Evolutionary conservation across 2,888 invertebrate genomes (phyloP).

Genomic region (Congeria kusceri): DNA sequence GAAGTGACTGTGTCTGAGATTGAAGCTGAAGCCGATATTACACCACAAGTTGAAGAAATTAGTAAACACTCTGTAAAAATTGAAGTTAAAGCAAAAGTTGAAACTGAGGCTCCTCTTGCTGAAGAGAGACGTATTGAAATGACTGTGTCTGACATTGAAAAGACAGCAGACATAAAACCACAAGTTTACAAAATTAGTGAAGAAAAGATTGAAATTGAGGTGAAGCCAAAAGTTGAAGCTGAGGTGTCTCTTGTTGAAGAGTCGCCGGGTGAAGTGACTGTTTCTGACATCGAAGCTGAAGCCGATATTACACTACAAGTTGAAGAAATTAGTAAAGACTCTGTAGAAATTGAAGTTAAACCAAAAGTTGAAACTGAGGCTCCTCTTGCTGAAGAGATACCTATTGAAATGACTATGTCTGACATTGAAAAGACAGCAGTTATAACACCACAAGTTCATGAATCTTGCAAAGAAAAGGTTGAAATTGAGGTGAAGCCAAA

Average conservation of each 20-base stretch:
- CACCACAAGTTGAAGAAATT: no score
- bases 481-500: conserved; percentile 10
- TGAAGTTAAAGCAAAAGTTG: conserved; percentile 2
- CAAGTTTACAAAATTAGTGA: conserved; percentile 15
- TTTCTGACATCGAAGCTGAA: conserved; percentile 6
- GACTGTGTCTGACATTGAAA: conserved; percentile 13
- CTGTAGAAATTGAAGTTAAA: conserved; percentile 22
- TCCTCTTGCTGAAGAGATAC: conserved; percentile 14
- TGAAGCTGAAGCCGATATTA: no score
- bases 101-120: not conserved
- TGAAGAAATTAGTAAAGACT: not conserved
- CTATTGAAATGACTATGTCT: conserved; percentile 13
- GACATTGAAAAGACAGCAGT: conserved; percentile 6
- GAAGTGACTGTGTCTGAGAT: no score
- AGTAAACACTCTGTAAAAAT: not conserved
- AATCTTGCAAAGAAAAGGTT: conserved; percentile 4
- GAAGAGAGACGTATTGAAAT: no score
- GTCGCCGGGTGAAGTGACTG: conserved; percentile 7
- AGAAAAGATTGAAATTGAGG: conserved; percentile 16
- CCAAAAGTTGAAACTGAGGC: conserved; percentile 11
- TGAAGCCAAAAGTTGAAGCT: conserved; percentile 9
- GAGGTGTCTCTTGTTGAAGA: conserved; percentile 1
- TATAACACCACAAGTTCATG: conserved; percentile 13
- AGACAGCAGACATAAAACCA: no score
- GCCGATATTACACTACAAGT: conserved; percentile 21